Conservation (phyloP, 2,888 invertebrate genomes). For the Troides aeacus region DNA sequence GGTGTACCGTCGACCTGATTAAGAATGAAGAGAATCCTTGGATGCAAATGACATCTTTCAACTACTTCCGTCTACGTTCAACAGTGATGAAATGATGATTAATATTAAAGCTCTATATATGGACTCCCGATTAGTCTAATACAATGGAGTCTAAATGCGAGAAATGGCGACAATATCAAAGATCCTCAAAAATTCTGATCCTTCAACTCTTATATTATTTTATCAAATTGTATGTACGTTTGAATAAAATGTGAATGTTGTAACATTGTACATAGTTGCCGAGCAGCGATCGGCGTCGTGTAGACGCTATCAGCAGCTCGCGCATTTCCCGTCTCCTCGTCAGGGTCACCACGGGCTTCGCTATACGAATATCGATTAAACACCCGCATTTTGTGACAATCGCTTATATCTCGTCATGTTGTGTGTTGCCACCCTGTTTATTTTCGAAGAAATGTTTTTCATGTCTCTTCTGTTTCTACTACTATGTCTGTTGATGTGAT, state of each 20-base stretch:
- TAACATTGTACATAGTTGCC: neutral
- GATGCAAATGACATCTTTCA: too few species aligned
- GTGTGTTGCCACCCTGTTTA: too few species aligned
- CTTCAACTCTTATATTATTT: too few species aligned
- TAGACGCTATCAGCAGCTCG: constrained; percentile 20
- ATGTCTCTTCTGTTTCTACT: neutral
- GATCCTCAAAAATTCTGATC: too few species aligned
- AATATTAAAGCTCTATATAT: too few species aligned
- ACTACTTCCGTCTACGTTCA: too few species aligned
- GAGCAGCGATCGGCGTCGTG: constrained; percentile 12
- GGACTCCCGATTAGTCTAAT: too few species aligned
- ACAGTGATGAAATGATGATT: too few species aligned
- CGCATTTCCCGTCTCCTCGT: constrained; percentile 19
- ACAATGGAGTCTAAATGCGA: too few species aligned
- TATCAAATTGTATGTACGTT: neutral
- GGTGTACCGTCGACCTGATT: too few species aligned
- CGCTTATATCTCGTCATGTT: constrained; percentile 1
- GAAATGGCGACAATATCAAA: too few species aligned
- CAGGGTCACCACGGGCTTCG: constrained; percentile 22
- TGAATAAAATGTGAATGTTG: constrained; percentile 6
- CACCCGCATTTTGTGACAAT: constrained; percentile 18
- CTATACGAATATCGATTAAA: constrained; percentile 8
- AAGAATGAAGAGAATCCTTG: too few species aligned
- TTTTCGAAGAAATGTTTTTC: neutral
- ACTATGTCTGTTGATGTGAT: neutral